Base-by-base conservation (phyloP, 1,140 invertebrate species). In the Pseudachorutes palmiensis region DNA sequence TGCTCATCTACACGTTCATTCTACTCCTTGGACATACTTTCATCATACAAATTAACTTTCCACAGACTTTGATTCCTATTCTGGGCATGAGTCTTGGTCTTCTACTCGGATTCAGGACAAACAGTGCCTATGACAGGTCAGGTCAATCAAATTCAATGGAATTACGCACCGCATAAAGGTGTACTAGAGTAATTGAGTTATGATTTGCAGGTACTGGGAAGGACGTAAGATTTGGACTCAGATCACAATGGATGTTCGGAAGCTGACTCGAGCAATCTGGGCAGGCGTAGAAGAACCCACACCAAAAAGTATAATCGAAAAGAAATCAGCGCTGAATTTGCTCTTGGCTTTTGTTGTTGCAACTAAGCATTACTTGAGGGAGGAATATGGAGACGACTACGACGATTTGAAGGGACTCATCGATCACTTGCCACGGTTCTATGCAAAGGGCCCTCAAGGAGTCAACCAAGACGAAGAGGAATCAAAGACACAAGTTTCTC, bases 41-140 rank as follows among this genome's bases (percentile, higher is more conserved):
- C 68, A 66, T 73, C 28, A 51, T 64, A 2, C 64, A 57, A 3
- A 33, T 68, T 28, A 65, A 70, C 41, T 73, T 73, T 63, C 69
- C 71, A 2, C 65, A 67, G 41, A 73, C 71, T 5, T 62, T 73
- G 9, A 66, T 73, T 30, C 66, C 68, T 12, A 66, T 73, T 5
- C 51, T 73, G 26, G 71, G 71, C 3, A 69, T 73, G 41, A 69
- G 70, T 0, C 68, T 68, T 16, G 71, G 71, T 28, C 32, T 70
- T 2, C 65, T 70, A 2, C 30, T 73, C 0, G 71, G 70, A 14
- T 70, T 73, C 29, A 26, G 71, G 29, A 72, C 71, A 31, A 70
- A 72, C 48, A 72, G 68, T 19, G 71, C 71, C 2, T 72, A 72
- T 30, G 67, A 71, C 51, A 65, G 69, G 69, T 71, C 45, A 62